Evolutionary conservation across 2,797 vertebrate species (phyloP).

Genomic region (Urophycis tenuis): DNA sequence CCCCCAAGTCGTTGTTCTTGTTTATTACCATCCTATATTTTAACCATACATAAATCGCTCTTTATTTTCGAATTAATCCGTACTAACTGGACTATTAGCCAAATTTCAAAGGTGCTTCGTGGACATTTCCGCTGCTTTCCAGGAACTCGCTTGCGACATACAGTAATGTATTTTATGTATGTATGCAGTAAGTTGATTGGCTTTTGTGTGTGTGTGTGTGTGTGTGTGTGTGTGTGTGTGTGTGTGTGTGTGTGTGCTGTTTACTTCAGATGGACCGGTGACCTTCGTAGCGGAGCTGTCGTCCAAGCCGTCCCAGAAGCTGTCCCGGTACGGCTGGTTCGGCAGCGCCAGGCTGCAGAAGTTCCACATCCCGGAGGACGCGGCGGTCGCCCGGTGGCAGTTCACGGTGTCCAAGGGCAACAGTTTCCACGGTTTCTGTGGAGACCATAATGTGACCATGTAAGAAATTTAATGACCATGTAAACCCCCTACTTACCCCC

Average conservation of each 20-base stretch:
- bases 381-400: constrained; percentile 80
- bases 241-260: neutral
- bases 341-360: constrained; percentile 82
- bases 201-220: no score
- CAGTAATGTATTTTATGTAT: no score
- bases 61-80: neutral
- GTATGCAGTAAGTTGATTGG: neutral
- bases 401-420: constrained; percentile 73
- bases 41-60: no score
- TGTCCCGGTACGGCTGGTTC: constrained; percentile 88
- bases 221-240: no score
- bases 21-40: neutral
- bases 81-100: neutral
- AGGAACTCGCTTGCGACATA: no score
- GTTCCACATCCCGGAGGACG: constrained; percentile 82
- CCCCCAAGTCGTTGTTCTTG: neutral
- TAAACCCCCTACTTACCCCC: neutral
- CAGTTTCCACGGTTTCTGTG: constrained; percentile 65
- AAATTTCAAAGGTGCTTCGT: no score
- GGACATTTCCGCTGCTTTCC: no score
- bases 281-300: constrained; percentile 79
- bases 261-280: constrained; percentile 54
- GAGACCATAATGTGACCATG: constrained; percentile 77
- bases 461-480: constrained; percentile 53
- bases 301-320: constrained; percentile 80